Conservation (phyloP, 2,888 invertebrate species). For the Drosophila ustulata region DNA sequence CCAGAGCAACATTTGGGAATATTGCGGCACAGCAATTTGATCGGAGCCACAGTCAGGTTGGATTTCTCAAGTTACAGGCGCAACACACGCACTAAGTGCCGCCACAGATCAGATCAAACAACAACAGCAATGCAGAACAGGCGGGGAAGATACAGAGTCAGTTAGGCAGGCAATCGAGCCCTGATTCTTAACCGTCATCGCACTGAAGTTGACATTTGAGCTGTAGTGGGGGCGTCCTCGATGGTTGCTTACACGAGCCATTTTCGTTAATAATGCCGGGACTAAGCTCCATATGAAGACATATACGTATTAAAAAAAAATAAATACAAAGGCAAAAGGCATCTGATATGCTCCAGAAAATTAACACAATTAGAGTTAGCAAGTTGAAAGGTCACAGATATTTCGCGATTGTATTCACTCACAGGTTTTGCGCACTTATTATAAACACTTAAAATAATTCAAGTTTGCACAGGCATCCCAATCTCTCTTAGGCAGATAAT, state of each 20-base stretch:
- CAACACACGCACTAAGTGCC: slow-evolving; percentile 41
- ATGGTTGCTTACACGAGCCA: slow-evolving; percentile 66
- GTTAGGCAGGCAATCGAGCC: background rate
- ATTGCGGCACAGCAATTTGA: slow-evolving; percentile 49
- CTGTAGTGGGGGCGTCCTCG: slow-evolving; percentile 43
- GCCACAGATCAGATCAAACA: slow-evolving; percentile 37
- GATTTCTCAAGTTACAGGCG: slow-evolving; percentile 60
- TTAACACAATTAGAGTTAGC: slow-evolving; percentile 41
- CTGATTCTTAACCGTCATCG: slow-evolving; percentile 48
- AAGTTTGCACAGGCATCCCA: slow-evolving; percentile 30
- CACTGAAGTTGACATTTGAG: slow-evolving; percentile 61
- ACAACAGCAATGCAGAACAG: slow-evolving; percentile 7
- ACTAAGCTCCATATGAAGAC: slow-evolving; percentile 12
- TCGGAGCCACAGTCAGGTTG: slow-evolving; percentile 38
- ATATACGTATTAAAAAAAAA: slow-evolving; percentile 35
- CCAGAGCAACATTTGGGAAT: slow-evolving; percentile 21
- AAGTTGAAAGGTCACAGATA: slow-evolving; percentile 70
- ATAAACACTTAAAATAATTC: slow-evolving; percentile 18
- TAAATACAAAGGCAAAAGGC: slow-evolving; percentile 46
- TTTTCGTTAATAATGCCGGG: slow-evolving; percentile 1
- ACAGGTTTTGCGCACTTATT: slow-evolving; percentile 32
- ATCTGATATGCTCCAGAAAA: slow-evolving; percentile 39
- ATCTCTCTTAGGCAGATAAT: slow-evolving; percentile 1
- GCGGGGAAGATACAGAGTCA: background rate
- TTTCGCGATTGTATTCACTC: slow-evolving; percentile 29